Percentiles rank a stretch among this genome's conserved stretches.
phyloP scores from a whole-genome alignment of 2,888 invertebrate genomes.

The Allophyes oxyacanthae region DNA sequence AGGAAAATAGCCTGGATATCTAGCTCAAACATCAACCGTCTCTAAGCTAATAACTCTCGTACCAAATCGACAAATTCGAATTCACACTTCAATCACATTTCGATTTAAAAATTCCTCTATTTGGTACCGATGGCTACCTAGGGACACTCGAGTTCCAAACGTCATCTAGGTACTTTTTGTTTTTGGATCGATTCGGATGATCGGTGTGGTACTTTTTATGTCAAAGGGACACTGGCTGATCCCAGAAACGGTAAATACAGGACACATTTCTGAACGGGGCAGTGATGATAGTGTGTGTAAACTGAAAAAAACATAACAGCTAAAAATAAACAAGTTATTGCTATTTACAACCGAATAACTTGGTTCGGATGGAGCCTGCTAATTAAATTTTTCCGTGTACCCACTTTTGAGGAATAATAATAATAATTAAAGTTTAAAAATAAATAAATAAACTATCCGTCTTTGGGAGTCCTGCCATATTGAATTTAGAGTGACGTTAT shows the following conservation, averaged over 20 bases:
- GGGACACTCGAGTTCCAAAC: constrained; percentile 18
- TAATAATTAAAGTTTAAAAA: too few relatives aligned
- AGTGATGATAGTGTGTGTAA: too few relatives aligned
- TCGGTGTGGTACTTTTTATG: constrained; percentile 5
- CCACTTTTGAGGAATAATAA: too few relatives aligned
- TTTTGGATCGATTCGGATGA: constrained; percentile 3
- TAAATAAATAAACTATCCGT: too few relatives aligned
- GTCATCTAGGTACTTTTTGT: constrained; percentile 20
- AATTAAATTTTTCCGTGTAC: too few relatives aligned
- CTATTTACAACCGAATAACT: too few relatives aligned
- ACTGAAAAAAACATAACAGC: too few relatives aligned
- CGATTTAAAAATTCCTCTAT: constrained; percentile 28
- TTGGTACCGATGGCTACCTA: constrained; percentile 2
- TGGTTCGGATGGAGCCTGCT: too few relatives aligned
- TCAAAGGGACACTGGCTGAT: constrained; percentile 17
- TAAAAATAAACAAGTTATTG: too few relatives aligned
- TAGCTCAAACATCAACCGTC: not conserved
- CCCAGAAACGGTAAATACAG: not conserved
- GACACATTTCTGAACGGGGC: too few relatives aligned
- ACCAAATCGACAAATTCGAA: constrained; percentile 20
- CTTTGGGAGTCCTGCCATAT: too few relatives aligned
- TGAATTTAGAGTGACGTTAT: too few relatives aligned
- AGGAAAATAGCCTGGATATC: not conserved
- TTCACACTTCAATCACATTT: constrained; percentile 18
- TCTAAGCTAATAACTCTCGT: constrained; percentile 3